Evolutionary conservation across 2,113 vertebrate genomes (phyloP).

Genomic region (Arizona elegans): DNA sequence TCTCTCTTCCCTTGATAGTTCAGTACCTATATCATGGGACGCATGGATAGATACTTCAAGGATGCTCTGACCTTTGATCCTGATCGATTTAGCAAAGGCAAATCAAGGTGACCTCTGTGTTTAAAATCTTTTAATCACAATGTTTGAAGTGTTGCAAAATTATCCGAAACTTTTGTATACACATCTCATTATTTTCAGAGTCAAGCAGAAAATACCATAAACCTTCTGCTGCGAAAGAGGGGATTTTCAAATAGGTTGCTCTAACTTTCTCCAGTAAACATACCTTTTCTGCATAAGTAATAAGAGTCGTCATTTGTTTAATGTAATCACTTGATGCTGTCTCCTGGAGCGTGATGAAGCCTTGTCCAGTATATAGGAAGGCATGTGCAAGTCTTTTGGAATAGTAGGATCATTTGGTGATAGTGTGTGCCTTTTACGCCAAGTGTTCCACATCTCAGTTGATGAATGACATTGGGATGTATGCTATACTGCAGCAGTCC

Average conservation of each 20-base stretch:
- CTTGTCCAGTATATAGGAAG: not conserved
- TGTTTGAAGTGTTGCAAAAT: not conserved
- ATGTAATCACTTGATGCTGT: not conserved
- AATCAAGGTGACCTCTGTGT: slow-evolving; percentile 77
- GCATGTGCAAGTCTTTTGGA: not conserved
- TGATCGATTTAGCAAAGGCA: slow-evolving; percentile 84
- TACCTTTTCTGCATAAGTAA: not conserved
- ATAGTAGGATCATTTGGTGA: not conserved
- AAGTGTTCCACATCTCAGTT: not conserved
- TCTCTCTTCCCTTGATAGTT: slow-evolving; percentile 66
- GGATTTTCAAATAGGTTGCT: not conserved
- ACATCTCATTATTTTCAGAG: not conserved
- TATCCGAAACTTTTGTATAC: not conserved
- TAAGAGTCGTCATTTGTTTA: not conserved
- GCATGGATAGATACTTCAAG: slow-evolving; percentile 85
- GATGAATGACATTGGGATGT: not conserved
- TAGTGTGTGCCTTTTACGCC: not conserved
- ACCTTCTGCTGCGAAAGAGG: not conserved
- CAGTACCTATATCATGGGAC: slow-evolving; percentile 74
- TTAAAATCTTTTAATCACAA: not conserved
- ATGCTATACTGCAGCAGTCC: not conserved
- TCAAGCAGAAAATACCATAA: not conserved
- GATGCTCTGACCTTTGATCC: slow-evolving; percentile 87
- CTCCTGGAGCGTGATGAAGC: not conserved
- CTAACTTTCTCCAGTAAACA: not conserved